Percentiles rank a stretch among this genome's conserved stretches.
Conservation (phyloP, 2,113 vertebrate species). For the Serranochromis macrocephalus region DNA sequence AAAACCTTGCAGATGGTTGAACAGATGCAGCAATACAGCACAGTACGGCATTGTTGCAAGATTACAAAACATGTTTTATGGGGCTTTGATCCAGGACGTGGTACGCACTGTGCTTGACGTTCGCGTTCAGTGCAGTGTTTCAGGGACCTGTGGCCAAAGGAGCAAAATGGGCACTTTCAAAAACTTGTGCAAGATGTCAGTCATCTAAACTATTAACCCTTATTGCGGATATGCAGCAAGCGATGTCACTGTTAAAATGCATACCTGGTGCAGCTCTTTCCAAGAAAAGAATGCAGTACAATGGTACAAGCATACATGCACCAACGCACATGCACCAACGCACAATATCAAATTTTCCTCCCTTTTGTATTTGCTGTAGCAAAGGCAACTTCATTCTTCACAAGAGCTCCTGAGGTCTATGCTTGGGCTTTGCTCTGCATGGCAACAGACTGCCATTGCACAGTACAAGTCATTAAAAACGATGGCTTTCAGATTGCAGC, state of each 20-base stretch:
- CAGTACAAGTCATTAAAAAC: neutral
- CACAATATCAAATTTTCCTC: neutral
- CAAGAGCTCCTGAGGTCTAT: neutral
- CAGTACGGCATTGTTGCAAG: neutral
- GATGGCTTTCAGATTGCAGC: neutral
- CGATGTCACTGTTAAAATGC: neutral
- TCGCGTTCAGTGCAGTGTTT: neutral
- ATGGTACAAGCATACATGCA: neutral
- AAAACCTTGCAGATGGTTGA: neutral
- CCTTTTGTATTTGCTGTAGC: neutral
- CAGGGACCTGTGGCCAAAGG: neutral
- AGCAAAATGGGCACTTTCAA: neutral
- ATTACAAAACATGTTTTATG: neutral
- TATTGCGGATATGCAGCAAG: neutral
- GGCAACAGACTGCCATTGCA: neutral
- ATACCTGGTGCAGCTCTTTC: neutral
- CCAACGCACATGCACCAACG: neutral
- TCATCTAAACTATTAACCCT: neutral
- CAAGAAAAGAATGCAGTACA: neutral
- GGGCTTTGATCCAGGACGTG: neutral
- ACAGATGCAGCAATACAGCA: neutral
- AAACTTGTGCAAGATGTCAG: neutral
- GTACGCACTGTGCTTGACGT: neutral
- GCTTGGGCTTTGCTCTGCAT: neutral
- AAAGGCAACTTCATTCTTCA: neutral